These are phyloP conservation scores for Ormyrus thymus DNA, from an alignment of 2,888 invertebrate genomes.

Conservation along the genomic window DNA sequence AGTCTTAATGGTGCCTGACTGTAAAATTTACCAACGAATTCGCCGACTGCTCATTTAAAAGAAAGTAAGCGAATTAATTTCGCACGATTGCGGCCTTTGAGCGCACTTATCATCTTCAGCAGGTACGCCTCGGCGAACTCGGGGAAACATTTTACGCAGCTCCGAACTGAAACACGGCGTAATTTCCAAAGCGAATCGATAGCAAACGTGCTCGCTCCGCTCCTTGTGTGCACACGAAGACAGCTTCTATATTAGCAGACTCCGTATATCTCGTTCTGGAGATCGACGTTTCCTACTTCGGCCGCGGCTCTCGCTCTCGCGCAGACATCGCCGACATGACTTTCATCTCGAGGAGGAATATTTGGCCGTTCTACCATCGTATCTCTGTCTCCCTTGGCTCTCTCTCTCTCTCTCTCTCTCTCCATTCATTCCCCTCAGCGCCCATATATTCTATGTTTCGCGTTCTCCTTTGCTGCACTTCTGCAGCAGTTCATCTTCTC, in stretches of 20 bases:
- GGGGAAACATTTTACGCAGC: no score
- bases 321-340: slow-evolving; percentile 46
- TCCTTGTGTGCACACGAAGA: background rate
- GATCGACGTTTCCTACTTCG: slow-evolving; percentile 53
- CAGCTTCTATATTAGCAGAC: slow-evolving; percentile 38
- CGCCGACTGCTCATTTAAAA: no score
- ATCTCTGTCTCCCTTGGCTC: slow-evolving; percentile 38
- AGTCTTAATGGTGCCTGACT: no score
- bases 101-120: slow-evolving; percentile 17
- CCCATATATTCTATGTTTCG: slow-evolving; percentile 47
- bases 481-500: slow-evolving; percentile 54
- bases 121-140: background rate
- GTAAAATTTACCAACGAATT: no score
- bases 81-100: background rate
- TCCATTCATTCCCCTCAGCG: slow-evolving; percentile 39
- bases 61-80: no score
- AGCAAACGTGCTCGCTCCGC: background rate
- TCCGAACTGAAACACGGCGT: slow-evolving; percentile 4
- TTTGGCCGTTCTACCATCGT: slow-evolving; percentile 37
- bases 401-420: slow-evolving; percentile 23
- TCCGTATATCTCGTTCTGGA: slow-evolving; percentile 50
- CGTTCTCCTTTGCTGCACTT: slow-evolving; percentile 57
- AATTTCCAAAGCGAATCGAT: slow-evolving; percentile 51
- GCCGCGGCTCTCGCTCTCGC: slow-evolving; percentile 24
- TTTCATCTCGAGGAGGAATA: slow-evolving; percentile 54